phyloP scores from a whole-genome alignment of 2,888 invertebrate genomes.

The Orchesella flavescens region DNA sequence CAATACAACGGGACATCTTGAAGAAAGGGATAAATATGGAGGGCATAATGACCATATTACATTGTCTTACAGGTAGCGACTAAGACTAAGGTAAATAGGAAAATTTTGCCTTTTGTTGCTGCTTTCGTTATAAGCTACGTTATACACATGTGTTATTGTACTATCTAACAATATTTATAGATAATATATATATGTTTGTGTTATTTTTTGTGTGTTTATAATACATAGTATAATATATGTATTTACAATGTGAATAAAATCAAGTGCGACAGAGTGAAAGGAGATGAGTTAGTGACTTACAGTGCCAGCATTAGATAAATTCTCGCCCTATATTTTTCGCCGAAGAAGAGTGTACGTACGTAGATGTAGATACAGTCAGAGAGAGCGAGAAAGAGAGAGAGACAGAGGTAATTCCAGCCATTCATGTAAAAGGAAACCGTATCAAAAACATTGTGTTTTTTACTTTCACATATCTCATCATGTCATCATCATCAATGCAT shows the following conservation, averaged over 20 bases:
- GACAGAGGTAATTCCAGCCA: conserved; percentile 60
- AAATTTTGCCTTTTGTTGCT: neutral
- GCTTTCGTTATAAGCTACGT: neutral
- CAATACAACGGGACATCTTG: too few species aligned
- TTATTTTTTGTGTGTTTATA: neutral
- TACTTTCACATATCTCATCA: conserved; percentile 51
- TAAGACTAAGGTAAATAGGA: neutral
- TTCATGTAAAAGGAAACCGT: conserved; percentile 62
- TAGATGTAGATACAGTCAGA: conserved; percentile 50
- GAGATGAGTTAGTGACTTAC: conserved; percentile 68
- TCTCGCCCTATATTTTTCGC: conserved; percentile 67
- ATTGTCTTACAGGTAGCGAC: too few species aligned
- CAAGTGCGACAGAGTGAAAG: conserved; percentile 66
- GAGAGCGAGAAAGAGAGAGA: conserved; percentile 32
- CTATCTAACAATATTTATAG: neutral
- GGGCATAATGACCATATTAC: too few species aligned
- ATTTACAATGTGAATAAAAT: conserved; percentile 45
- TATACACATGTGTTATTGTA: neutral
- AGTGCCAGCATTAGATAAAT: conserved; percentile 68
- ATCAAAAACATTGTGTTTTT: conserved; percentile 48
- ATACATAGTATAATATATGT: neutral
- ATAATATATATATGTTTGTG: neutral
- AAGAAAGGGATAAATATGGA: too few species aligned
- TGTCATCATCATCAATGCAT: conserved; percentile 26
- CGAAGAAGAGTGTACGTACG: conserved; percentile 57